Base-by-base conservation (phyloP, 2,113 vertebrate genomes). In the Pipa parva region DNA sequence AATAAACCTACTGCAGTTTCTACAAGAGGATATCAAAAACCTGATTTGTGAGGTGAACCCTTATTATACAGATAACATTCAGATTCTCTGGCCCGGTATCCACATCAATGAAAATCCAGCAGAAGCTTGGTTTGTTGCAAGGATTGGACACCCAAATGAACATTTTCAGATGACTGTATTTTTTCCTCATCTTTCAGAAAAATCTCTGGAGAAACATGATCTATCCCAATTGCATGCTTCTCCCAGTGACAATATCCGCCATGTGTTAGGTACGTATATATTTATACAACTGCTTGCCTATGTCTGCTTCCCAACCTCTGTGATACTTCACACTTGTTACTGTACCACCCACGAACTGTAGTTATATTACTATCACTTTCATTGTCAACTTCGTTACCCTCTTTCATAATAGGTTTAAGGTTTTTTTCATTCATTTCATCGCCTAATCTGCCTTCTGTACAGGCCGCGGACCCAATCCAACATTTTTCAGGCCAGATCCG, bases 11-110 rank as follows among this genome's bases (percentile, higher is more conserved):
- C 72, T 76, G 49, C 71, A 29, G 2, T 76, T 80, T 21, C 1
- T 79, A 6, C 62, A 81, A 1, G 75, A 68, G 7, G 76, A 72
- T 0, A 28, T 37, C 1, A 72, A 85, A 0, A 33, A 72, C 2
- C 4, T 89, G 25, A 70, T 83, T 26, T 92, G 89, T 73, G 78
- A 81, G 50, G 59, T 91, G 45, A 84, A 63, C 7, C 75, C 84
- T 25, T 86, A 86, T 76, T 82, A 72, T 10, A 81, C 84, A 5
- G 58, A 59, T 1, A 76, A 79, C 8, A 79, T 75, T 10, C 74
- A 83, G 33, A 63, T 80, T 36, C 61, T 58, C 39, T 90, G 89
- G 90, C 86, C 90, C 0, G 77, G 77, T 7, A 24, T 70, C 8
- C 79, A 58, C 1, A 0, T 7, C 4, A 7, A 18, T 54, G 62